These are phyloP conservation scores for Empidonax traillii DNA, from an alignment of 2,113 vertebrate genomes.

Conservation along the genomic window DNA sequence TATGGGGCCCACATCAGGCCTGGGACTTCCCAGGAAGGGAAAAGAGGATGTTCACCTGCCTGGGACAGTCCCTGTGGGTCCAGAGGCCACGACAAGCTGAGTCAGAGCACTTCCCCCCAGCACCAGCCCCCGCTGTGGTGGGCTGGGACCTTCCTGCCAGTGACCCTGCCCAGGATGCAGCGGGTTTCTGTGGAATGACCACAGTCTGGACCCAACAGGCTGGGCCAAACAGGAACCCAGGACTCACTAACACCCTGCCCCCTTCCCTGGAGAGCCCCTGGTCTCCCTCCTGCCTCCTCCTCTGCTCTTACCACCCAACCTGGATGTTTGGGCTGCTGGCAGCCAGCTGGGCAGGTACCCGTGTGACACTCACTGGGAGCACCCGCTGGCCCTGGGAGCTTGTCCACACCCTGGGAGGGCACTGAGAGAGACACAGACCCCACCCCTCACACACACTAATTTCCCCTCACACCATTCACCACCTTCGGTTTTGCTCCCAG, in stretches of 20 bases:
- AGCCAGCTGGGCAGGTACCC: neutral
- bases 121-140: fast-evolving
- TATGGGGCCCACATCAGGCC: fast-evolving
- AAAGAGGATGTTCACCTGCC: neutral
- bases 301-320: neutral
- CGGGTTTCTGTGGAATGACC: neutral
- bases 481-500: neutral
- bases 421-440: neutral
- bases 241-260: neutral
- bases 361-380: neutral
- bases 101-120: neutral
- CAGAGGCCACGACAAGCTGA: neutral
- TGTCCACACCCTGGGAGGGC: fast-evolving
- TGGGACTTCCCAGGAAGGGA: neutral
- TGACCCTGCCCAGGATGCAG: fast-evolving
- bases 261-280: fast-evolving
- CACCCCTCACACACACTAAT: neutral
- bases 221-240: neutral
- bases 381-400: fast-evolving
- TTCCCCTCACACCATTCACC: fast-evolving
- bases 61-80: neutral
- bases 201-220: neutral
- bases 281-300: neutral
- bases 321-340: neutral
- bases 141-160: neutral